These are phyloP conservation scores for Setophaga coronata DNA, from an alignment of 2,113 vertebrate species.

Conservation along the genomic window DNA sequence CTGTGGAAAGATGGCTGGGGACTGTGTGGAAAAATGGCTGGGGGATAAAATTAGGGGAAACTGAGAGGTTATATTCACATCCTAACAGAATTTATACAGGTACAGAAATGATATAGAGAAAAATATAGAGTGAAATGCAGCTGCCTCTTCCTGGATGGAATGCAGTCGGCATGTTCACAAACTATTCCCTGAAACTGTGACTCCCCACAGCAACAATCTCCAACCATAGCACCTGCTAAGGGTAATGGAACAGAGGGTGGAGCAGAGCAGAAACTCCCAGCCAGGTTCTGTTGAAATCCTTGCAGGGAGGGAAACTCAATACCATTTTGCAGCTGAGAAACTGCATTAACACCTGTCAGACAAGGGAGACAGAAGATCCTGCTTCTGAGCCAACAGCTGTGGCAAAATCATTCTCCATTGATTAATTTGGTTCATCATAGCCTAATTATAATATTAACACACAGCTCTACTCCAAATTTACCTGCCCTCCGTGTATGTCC, in stretches of 20 bases:
- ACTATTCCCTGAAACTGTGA: background rate
- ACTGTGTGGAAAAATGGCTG: background rate
- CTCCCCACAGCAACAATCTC: background rate
- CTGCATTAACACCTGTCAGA: background rate
- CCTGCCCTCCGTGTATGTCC: accelerated
- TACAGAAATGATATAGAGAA: background rate
- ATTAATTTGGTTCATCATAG: background rate
- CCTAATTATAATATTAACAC: background rate
- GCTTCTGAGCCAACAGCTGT: background rate
- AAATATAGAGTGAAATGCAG: background rate
- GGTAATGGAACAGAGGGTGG: background rate
- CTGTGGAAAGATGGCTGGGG: background rate
- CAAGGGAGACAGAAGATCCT: background rate
- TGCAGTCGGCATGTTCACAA: accelerated
- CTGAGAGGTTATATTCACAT: background rate
- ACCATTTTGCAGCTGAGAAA: background rate
- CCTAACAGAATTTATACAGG: background rate
- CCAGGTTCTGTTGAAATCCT: background rate
- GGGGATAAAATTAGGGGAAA: background rate
- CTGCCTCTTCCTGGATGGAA: background rate
- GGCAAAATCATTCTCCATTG: background rate
- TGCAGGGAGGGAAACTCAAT: accelerated
- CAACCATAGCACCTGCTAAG: background rate
- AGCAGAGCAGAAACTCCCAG: too few relatives aligned
- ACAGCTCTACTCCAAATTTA: background rate